Percentiles rank a stretch among this genome's conserved stretches.
phyloP scores from a whole-genome alignment of 2,113 vertebrate species.

The Coracopsis vasa region DNA sequence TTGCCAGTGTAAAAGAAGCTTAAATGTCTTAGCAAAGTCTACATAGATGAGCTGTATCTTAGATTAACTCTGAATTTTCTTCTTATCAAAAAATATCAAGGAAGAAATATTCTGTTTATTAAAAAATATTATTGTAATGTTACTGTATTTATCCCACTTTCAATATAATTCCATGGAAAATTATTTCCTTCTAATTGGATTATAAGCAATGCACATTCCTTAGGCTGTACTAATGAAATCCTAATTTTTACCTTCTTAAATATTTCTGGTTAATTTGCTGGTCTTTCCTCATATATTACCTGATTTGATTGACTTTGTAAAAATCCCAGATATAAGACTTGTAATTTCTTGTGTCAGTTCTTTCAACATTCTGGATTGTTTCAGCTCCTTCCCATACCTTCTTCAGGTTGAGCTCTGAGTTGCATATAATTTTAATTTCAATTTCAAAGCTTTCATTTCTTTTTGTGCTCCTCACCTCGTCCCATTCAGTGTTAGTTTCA shows the following conservation, averaged over 20 bases:
- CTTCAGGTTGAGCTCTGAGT: neutral
- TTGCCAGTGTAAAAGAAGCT: neutral
- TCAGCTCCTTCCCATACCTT: neutral
- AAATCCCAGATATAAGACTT: neutral
- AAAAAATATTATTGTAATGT: neutral
- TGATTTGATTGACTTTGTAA: neutral
- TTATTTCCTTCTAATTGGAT: neutral
- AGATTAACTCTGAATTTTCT: neutral
- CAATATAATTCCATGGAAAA: neutral
- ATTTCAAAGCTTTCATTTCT: neutral
- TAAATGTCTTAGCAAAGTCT: neutral
- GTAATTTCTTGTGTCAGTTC: neutral
- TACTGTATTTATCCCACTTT: neutral
- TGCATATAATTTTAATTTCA: neutral
- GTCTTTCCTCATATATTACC: neutral
- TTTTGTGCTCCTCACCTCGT: neutral
- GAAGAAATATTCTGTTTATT: neutral
- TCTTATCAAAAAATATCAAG: neutral
- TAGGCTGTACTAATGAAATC: neutral
- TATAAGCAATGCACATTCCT: neutral
- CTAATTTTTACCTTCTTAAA: neutral
- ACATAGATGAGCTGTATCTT: neutral
- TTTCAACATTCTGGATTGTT: neutral
- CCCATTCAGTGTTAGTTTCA: neutral
- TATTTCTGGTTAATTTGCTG: neutral